phyloP scores from a whole-genome alignment of 1,140 invertebrate species.

The Caerostris darwini region DNA sequence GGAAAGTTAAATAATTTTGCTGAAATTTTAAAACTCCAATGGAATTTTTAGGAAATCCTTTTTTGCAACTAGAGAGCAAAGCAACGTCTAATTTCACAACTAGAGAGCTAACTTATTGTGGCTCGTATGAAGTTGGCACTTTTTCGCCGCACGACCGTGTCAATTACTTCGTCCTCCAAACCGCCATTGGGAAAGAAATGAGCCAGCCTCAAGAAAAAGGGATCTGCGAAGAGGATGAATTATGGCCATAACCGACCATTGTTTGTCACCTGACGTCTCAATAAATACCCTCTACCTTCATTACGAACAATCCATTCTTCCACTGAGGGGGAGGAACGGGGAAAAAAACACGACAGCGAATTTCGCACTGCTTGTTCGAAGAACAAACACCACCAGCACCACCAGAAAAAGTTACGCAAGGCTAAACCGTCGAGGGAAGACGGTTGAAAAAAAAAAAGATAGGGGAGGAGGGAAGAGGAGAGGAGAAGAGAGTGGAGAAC shows the following conservation, averaged over 20 bases:
- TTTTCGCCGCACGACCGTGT: neutral
- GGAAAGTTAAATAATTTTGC: too few relatives aligned
- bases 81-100: too few relatives aligned
- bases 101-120: too few relatives aligned
- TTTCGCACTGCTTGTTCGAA: neutral
- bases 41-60: too few relatives aligned
- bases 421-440: neutral
- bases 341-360: neutral
- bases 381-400: neutral
- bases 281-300: constrained; percentile 36
- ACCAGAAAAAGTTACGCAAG: constrained; percentile 30
- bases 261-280: constrained; percentile 28
- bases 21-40: too few relatives aligned
- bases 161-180: constrained; percentile 14
- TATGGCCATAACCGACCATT: neutral
- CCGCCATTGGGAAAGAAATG: neutral
- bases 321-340: neutral
- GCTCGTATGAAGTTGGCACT: too few relatives aligned
- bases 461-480: neutral
- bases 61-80: too few relatives aligned
- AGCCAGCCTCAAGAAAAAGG: neutral
- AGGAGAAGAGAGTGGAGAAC: neutral
- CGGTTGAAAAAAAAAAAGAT: neutral
- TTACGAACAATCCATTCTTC: constrained; percentile 32
- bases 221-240: neutral